Base-by-base conservation (phyloP, 2,113 vertebrate genomes). In the Triplophysa siluroides region DNA sequence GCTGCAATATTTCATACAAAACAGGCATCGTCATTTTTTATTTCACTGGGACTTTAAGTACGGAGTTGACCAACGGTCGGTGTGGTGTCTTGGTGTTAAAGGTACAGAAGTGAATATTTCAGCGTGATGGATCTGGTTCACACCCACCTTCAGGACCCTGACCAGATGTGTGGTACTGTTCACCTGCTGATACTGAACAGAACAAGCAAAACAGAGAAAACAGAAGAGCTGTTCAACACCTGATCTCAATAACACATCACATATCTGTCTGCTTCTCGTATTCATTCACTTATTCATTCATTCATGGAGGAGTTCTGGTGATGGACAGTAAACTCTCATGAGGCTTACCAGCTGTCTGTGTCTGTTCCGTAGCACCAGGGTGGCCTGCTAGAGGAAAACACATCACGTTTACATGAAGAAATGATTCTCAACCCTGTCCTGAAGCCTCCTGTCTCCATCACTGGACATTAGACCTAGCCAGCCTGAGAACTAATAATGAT, bases 131-230 rank as follows among this genome's bases (percentile, higher is more conserved):
- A 45, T 68, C 24, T 33, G 21, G 63, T 60, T 6, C 47, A 12
- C 47, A 86, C 91, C 0, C 78, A 93, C 93, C 93, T 93, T 94
- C 91, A 94, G 89, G 88, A 94, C 92, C 91, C 91, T 91, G 92
- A 93, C 92, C 90, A 92, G 92, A 91, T 89, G 92, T 86, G 91
- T 92, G 83, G 92, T 92, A 88, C 88, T 91, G 92, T 92, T 92
- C 92, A 92, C 90, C 90, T 88, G 89, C 86, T 86, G 92, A 77
- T 91, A 88, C 92, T 93, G 92, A 85, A 90, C 87, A 86, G 90
- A 90, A 86, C 93, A 93, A 92, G 88, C 87, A 90, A 89, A 92
- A 91, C 90, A 90, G 89, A 76, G 89, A 91, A 83, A 81, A 89
- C 70, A 89, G 83, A 89, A 90, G 80, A 90, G 82, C 56, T 83